These are phyloP conservation scores for Syngnathus typhle DNA, from an alignment of 2,113 vertebrate genomes.

Conservation along the genomic window DNA sequence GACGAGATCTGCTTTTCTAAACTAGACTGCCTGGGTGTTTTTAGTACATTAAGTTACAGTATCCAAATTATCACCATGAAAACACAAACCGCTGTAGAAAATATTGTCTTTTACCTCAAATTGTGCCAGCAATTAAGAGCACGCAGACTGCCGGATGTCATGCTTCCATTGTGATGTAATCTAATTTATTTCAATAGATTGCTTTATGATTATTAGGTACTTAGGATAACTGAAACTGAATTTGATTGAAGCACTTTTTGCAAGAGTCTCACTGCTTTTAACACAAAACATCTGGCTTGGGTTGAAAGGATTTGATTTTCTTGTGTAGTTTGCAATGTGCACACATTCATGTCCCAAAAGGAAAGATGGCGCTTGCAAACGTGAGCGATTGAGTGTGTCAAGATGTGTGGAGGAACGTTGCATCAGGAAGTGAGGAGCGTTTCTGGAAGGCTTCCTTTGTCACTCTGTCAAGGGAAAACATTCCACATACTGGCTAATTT, in stretches of 20 bases:
- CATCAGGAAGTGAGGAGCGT: slow-evolving; percentile 46
- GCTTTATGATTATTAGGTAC: neutral
- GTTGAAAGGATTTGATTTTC: slow-evolving; percentile 17
- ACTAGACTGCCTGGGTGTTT: neutral
- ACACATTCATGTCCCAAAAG: slow-evolving; percentile 23
- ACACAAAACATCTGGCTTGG: slow-evolving; percentile 53
- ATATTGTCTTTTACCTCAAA: neutral
- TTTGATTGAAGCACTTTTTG: slow-evolving; percentile 4
- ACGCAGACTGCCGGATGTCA: slow-evolving; percentile 11
- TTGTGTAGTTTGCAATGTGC: slow-evolving; percentile 9
- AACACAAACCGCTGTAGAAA: neutral
- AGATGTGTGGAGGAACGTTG: slow-evolving; percentile 23
- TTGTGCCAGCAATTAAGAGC: neutral
- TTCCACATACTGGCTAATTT: slow-evolving; percentile 76
- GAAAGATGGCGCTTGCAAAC: slow-evolving; percentile 39
- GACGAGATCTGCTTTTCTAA: no score
- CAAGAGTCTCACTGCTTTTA: slow-evolving; percentile 32
- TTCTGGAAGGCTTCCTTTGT: slow-evolving; percentile 67
- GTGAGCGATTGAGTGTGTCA: slow-evolving; percentile 15
- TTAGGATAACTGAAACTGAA: slow-evolving; percentile 4
- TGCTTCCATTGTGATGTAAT: neutral
- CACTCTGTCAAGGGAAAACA: slow-evolving; percentile 66
- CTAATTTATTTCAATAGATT: neutral
- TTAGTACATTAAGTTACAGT: neutral
- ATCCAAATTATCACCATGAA: neutral